Conservation (phyloP, 1,140 invertebrate species). For the Drosophila equinoxialis region DNA sequence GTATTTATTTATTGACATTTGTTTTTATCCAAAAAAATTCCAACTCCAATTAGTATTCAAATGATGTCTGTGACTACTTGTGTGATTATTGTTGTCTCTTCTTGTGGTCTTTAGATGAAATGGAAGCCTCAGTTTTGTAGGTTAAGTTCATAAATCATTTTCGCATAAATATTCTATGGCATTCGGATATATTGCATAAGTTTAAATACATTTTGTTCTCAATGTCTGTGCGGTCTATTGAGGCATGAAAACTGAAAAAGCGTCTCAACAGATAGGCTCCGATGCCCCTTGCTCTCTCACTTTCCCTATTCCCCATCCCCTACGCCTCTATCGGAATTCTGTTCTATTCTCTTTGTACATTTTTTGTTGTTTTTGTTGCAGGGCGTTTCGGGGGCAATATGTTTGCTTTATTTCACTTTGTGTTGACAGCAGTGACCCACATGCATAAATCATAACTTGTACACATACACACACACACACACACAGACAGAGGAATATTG, state of each 20-base stretch:
- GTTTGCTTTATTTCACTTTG: conserved; percentile 79
- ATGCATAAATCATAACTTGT: conserved; percentile 79
- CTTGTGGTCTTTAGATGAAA: neutral
- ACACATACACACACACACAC: conserved; percentile 39
- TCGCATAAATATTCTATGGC: conserved; percentile 53
- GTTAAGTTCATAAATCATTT: conserved; percentile 62
- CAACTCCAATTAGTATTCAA: conserved; percentile 37
- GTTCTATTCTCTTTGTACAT: conserved; percentile 21
- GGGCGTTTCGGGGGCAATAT: conserved; percentile 55
- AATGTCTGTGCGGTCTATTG: conserved; percentile 35
- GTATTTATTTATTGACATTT: neutral
- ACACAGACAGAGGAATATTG: conserved; percentile 2
- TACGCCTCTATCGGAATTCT: conserved; percentile 10
- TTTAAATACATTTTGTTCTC: conserved; percentile 59
- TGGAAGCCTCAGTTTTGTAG: neutral
- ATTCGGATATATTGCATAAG: conserved; percentile 55
- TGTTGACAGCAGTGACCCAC: conserved; percentile 79
- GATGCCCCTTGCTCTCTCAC: neutral
- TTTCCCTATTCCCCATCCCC: conserved; percentile 1
- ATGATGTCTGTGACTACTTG: neutral
- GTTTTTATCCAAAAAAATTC: neutral
- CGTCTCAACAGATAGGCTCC: conserved; percentile 19
- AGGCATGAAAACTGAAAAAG: conserved; percentile 47
- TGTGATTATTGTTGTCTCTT: neutral
- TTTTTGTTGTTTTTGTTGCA: conserved; percentile 49